phyloP scores from a whole-genome alignment of 2,888 invertebrate species.

The Tineola bisselliella region DNA sequence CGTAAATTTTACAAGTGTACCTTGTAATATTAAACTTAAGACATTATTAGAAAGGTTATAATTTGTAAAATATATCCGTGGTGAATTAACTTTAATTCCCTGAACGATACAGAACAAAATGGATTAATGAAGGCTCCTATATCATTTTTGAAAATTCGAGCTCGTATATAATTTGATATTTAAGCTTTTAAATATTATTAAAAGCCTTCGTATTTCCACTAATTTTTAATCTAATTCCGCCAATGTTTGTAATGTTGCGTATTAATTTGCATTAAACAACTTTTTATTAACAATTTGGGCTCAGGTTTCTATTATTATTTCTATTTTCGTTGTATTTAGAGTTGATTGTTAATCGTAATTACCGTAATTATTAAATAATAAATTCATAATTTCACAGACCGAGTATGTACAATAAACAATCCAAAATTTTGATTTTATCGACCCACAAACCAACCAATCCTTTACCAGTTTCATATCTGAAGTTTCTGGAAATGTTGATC shows the following conservation, averaged over 20 bases:
- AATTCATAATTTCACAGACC: not conserved
- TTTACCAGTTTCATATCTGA: not conserved
- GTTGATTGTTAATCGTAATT: no score
- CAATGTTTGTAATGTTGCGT: no score
- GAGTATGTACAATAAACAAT: not conserved
- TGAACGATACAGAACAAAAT: not conserved
- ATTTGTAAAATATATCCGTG: not conserved
- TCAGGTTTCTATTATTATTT: no score
- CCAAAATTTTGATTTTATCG: not conserved
- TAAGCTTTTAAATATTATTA: not conserved
- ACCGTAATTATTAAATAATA: no score
- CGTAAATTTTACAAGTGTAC: conserved; percentile 36
- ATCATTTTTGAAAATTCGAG: not conserved
- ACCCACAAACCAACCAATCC: not conserved
- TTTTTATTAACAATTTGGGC: no score
- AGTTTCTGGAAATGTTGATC: not conserved
- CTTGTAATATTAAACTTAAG: conserved; percentile 39
- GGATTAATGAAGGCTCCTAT: not conserved
- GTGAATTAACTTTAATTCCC: not conserved
- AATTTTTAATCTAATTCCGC: not conserved
- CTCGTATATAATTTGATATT: not conserved
- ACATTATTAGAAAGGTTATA: conserved; percentile 23
- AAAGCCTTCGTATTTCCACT: not conserved
- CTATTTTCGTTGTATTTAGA: no score
- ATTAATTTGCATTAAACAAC: no score